Evolutionary conservation across 2,888 invertebrate species (phyloP).

Genomic region (Acanthoscelides obtectus): DNA sequence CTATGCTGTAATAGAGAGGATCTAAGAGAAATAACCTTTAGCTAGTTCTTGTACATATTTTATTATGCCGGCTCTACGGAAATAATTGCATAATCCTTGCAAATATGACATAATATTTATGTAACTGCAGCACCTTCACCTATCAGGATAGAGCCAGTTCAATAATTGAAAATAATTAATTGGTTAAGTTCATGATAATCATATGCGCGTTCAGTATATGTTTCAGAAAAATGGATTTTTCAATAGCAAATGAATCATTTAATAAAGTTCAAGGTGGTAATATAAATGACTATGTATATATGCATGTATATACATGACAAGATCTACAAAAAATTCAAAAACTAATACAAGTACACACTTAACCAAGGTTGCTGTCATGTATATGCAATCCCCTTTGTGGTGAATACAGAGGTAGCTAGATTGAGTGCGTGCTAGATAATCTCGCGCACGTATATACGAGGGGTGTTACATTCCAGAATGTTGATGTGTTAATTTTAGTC

Average conservation of each 20-base stretch:
- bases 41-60: background rate
- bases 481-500: no score
- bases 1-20: background rate
- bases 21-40: background rate
- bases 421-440: no score
- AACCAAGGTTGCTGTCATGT: constrained; percentile 30
- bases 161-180: background rate
- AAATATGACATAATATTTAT: background rate
- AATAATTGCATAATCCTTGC: background rate
- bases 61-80: background rate
- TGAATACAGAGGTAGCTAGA: no score
- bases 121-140: background rate
- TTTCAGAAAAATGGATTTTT: background rate
- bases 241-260: constrained; percentile 24
- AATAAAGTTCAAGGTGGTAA: constrained; percentile 38
- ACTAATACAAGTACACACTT: constrained; percentile 26
- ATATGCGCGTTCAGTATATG: background rate
- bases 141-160: background rate
- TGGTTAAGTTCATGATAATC: background rate
- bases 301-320: constrained; percentile 26
- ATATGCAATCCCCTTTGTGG: constrained; percentile 27
- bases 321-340: constrained; percentile 17
- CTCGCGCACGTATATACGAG: no score
- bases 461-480: no score
- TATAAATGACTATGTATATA: constrained; percentile 14